Evolutionary conservation across 2,113 vertebrate genomes (phyloP).

Genomic region (Pedionomus torquatus): DNA sequence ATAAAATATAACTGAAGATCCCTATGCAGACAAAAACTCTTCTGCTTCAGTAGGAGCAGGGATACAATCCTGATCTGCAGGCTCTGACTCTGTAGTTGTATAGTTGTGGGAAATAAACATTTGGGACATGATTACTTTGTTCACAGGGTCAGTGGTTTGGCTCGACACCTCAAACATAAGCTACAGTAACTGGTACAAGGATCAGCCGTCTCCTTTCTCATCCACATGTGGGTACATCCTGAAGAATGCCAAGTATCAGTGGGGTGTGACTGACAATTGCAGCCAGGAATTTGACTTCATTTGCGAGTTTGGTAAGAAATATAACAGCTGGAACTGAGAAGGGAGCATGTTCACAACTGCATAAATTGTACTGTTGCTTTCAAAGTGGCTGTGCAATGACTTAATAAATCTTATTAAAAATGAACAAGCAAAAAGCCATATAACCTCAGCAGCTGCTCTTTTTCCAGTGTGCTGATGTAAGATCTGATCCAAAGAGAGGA

Average conservation of each 20-base stretch:
- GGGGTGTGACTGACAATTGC: constrained; percentile 84
- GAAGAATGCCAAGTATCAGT: constrained; percentile 80
- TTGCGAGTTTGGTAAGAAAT: constrained; percentile 87
- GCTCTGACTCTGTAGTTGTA: background rate
- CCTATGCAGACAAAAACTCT: background rate
- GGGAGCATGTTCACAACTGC: background rate
- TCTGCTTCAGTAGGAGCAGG: background rate
- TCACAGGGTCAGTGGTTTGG: constrained; percentile 84
- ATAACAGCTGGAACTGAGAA: background rate
- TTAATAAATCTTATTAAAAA: background rate
- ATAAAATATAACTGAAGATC: background rate
- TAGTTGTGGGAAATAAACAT: background rate
- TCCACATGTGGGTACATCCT: constrained; percentile 81
- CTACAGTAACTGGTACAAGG: constrained; percentile 83
- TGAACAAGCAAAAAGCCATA: background rate
- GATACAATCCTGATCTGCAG: background rate
- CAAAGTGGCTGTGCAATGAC: background rate
- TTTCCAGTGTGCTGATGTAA: background rate
- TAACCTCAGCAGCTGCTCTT: background rate
- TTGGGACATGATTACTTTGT: background rate
- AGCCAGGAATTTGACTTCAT: constrained; percentile 85
- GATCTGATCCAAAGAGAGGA: background rate
- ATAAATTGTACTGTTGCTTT: background rate
- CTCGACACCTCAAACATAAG: constrained; percentile 86
- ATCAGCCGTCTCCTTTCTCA: constrained; percentile 32